Percentiles rank a stretch among this genome's conserved stretches.
Conservation (phyloP, 2,888 invertebrate genomes). For the Cephus pygmeus region DNA sequence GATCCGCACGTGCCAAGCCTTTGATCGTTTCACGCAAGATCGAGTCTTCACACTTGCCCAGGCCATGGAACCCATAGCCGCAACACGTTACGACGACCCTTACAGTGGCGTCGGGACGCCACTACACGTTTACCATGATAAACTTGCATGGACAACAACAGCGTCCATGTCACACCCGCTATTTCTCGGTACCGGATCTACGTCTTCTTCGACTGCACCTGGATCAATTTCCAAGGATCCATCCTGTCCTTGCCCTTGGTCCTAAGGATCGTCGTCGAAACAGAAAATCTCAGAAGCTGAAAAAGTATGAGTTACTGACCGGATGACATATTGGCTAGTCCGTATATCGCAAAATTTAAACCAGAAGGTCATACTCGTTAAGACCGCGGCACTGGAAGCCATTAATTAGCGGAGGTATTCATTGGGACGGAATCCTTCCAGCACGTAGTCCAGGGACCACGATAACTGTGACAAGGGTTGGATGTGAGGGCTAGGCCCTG, state of each 20-base stretch:
- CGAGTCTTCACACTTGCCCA: conserved; percentile 23
- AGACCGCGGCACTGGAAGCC: not conserved
- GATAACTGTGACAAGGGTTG: not conserved
- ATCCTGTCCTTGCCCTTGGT: not conserved
- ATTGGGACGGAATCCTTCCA: not conserved
- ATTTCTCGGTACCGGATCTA: not conserved
- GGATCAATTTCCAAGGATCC: not conserved
- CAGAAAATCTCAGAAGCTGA: not conserved
- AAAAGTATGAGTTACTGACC: not conserved
- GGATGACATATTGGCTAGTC: not conserved
- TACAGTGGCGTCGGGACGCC: not conserved
- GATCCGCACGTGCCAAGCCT: conserved; percentile 31
- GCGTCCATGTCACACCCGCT: not conserved
- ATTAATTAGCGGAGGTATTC: not conserved
- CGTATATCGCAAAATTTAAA: not conserved
- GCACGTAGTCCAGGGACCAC: not conserved
- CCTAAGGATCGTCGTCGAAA: not conserved
- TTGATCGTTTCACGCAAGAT: conserved; percentile 56
- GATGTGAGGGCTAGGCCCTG: not conserved
- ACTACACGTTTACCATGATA: not conserved
- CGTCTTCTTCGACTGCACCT: not conserved
- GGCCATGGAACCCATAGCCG: conserved; percentile 14
- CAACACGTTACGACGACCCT: not conserved
- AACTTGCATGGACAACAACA: not conserved
- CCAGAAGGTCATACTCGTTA: not conserved